phyloP scores from a whole-genome alignment of 2,113 vertebrate genomes.

The Platichthys stellatus region DNA sequence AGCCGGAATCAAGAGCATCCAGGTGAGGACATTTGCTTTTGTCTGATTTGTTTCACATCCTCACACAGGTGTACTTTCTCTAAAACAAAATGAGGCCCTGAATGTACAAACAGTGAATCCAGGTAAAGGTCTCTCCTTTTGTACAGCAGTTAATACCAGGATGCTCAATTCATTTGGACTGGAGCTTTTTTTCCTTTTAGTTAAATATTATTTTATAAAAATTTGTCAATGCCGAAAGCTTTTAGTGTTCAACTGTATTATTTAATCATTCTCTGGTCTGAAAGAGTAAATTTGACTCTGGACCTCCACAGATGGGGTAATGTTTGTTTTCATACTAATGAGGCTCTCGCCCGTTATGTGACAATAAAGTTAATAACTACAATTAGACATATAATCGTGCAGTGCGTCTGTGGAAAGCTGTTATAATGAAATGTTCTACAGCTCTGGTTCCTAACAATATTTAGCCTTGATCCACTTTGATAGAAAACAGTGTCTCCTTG shows the following conservation, averaged over 20 bases:
- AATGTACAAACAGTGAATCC: not conserved
- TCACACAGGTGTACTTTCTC: not conserved
- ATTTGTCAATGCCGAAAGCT: not conserved
- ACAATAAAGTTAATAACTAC: not conserved
- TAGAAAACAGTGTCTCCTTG: not conserved
- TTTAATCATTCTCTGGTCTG: not conserved
- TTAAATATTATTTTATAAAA: not conserved
- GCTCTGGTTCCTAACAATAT: not conserved
- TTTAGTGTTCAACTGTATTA: not conserved
- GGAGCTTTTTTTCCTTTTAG: not conserved
- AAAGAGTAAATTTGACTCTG: not conserved
- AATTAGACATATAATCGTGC: not conserved
- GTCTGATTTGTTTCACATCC: conserved; percentile 10
- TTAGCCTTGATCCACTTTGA: not conserved
- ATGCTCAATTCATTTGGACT: not conserved
- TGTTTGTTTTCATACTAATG: not conserved
- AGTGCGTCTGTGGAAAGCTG: not conserved
- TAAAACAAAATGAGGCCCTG: not conserved
- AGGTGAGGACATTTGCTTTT: conserved; percentile 80
- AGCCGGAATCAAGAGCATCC: conserved; percentile 97
- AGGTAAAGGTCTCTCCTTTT: not conserved
- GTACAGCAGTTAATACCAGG: not conserved
- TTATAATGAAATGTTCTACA: not conserved
- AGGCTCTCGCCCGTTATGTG: not conserved
- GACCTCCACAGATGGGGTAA: not conserved